Evolutionary conservation across 2,888 invertebrate species (phyloP).

Genomic region (Bibio marci): DNA sequence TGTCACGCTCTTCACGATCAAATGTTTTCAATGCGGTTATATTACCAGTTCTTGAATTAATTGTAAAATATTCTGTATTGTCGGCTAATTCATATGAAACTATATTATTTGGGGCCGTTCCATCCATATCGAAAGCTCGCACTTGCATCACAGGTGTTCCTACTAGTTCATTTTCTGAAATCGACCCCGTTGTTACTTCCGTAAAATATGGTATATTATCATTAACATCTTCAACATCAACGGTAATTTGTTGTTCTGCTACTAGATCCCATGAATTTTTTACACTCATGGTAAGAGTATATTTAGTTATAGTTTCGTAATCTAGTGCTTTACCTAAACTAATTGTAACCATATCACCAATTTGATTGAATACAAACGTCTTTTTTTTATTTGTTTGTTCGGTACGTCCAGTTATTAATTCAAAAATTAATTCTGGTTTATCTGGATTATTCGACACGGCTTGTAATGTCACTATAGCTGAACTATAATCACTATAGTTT

Average conservation of each 20-base stretch:
- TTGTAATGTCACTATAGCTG: slow-evolving; percentile 48
- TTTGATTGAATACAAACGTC: slow-evolving; percentile 51
- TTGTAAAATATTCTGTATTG: slow-evolving; percentile 56
- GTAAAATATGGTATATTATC: slow-evolving; percentile 80
- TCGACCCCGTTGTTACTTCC: slow-evolving; percentile 62
- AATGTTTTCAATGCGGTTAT: slow-evolving; percentile 68
- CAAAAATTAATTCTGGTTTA: slow-evolving; percentile 57
- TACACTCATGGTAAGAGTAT: slow-evolving; percentile 65
- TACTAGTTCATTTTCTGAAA: slow-evolving; percentile 66
- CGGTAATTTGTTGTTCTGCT: slow-evolving; percentile 59
- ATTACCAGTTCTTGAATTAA: slow-evolving; percentile 72
- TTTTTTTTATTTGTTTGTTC: slow-evolving; percentile 72
- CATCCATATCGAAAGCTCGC: slow-evolving; percentile 71
- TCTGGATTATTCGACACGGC: slow-evolving; percentile 67
- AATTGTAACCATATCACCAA: slow-evolving; percentile 53
- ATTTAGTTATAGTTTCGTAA: slow-evolving; percentile 70
- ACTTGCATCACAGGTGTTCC: slow-evolving; percentile 77
- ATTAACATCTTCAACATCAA: slow-evolving; percentile 73
- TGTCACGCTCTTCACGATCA: slow-evolving; percentile 70
- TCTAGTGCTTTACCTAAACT: slow-evolving; percentile 61
- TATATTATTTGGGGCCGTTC: slow-evolving; percentile 66
- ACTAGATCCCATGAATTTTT: slow-evolving; percentile 66
- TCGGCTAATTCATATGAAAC: slow-evolving; percentile 57
- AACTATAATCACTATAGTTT: slow-evolving; percentile 53
- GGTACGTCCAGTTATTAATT: slow-evolving; percentile 64